Conservation (phyloP, 1,140 invertebrate genomes). For the Drusus annulatus region DNA sequence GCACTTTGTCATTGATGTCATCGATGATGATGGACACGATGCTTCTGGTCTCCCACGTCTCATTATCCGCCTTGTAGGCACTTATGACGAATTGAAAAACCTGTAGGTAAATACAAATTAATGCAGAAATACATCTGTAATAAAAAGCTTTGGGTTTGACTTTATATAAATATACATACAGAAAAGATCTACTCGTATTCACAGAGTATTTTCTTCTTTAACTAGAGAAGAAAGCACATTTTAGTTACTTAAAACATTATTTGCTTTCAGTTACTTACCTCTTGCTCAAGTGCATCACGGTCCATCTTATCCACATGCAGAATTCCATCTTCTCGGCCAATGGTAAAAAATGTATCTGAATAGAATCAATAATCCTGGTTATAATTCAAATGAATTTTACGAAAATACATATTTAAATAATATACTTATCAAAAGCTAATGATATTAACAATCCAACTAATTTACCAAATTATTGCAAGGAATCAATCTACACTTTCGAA, state of each 20-base stretch:
- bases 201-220: too few relatives aligned
- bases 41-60: conserved; percentile 61
- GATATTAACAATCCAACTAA: too few relatives aligned
- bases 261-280: conserved; percentile 60
- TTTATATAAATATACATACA: too few relatives aligned
- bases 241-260: too few relatives aligned
- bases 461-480: too few relatives aligned
- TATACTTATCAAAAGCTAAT: too few relatives aligned
- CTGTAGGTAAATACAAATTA: conserved; percentile 26
- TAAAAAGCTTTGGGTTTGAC: too few relatives aligned
- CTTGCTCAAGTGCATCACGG: conserved; percentile 68
- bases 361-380: conserved; percentile 1
- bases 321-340: conserved; percentile 62
- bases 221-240: too few relatives aligned
- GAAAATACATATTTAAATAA: too few relatives aligned
- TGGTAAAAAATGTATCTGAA: conserved; percentile 63
- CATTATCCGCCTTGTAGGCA: conserved; percentile 70
- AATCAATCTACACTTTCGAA: too few relatives aligned
- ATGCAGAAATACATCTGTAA: not conserved
- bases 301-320: conserved; percentile 70
- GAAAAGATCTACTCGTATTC: too few relatives aligned
- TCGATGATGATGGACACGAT: conserved; percentile 70
- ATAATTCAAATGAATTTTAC: too few relatives aligned
- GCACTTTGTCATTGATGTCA: conserved; percentile 73
- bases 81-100: conserved; percentile 67